These are phyloP conservation scores for Platerodrilus igneus DNA, from an alignment of 2,888 invertebrate genomes.

Conservation along the genomic window DNA sequence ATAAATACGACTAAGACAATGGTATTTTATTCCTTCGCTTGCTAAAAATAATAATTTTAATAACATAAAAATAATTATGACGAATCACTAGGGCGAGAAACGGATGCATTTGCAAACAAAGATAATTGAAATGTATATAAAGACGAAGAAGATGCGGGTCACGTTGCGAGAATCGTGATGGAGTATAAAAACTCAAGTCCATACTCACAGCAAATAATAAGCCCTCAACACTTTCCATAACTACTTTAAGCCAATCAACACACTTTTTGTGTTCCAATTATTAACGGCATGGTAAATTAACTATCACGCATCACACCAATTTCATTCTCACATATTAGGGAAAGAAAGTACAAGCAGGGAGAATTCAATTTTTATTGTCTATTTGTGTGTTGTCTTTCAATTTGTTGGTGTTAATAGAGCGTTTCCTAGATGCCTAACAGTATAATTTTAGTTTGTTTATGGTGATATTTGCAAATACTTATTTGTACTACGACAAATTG, in stretches of 20 bases:
- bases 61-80: neutral
- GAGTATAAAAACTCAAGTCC: constrained; percentile 40
- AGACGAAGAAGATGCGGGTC: constrained; percentile 38
- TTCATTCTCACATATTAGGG: neutral
- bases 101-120: constrained; percentile 23
- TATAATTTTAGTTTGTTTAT: too few species aligned
- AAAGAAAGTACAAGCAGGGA: neutral
- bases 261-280: constrained; percentile 30
- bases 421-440: constrained; percentile 1
- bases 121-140: constrained; percentile 40
- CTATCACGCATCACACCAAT: neutral
- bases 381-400: constrained; percentile 3
- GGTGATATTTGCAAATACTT: too few species aligned
- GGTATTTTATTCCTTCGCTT: too few species aligned
- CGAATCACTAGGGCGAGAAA: constrained; percentile 6
- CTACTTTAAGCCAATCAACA: constrained; percentile 36
- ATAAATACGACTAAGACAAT: too few species aligned
- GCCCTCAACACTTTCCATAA: constrained; percentile 44
- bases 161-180: constrained; percentile 38
- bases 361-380: too few species aligned
- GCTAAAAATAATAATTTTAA: too few species aligned
- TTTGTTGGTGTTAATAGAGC: constrained; percentile 6
- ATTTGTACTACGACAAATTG: too few species aligned
- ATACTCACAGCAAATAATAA: constrained; percentile 43
- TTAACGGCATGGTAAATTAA: constrained; percentile 28